These are phyloP conservation scores for Arctopsyche grandis DNA, from an alignment of 1,140 invertebrate species.

Conservation along the genomic window DNA sequence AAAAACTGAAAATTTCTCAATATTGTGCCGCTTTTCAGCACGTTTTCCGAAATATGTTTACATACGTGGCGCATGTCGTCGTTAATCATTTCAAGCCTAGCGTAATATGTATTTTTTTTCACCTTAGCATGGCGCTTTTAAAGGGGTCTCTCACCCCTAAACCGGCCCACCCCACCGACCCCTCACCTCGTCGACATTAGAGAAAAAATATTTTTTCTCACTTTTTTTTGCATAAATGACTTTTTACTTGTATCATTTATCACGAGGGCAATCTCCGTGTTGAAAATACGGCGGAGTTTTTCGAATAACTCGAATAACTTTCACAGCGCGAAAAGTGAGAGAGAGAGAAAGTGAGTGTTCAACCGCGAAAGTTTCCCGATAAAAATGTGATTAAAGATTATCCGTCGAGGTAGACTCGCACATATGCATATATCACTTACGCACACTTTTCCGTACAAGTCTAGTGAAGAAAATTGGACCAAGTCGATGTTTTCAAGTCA, in stretches of 20 bases:
- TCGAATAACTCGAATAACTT: slow-evolving; percentile 36
- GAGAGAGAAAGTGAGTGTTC: slow-evolving; percentile 18
- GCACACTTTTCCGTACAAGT: neutral
- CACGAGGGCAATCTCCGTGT: slow-evolving; percentile 41
- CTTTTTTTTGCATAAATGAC: slow-evolving; percentile 44
- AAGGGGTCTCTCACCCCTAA: slow-evolving; percentile 13
- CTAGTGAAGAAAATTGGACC: neutral
- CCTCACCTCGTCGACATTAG: neutral
- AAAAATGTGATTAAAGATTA: slow-evolving; percentile 40
- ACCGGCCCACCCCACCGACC: neutral
- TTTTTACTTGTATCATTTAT: slow-evolving; percentile 46
- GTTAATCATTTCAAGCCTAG: slow-evolving; percentile 35
- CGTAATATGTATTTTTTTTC: slow-evolving; percentile 28
- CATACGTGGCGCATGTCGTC: slow-evolving; percentile 33
- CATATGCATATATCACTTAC: neutral
- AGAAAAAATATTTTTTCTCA: slow-evolving; percentile 37
- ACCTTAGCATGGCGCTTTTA: slow-evolving; percentile 30
- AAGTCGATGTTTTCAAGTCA: too few species aligned
- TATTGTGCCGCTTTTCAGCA: slow-evolving; percentile 5
- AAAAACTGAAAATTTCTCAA: neutral
- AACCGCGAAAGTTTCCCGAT: slow-evolving; percentile 37
- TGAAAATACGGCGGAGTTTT: slow-evolving; percentile 44
- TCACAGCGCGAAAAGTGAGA: slow-evolving; percentile 16
- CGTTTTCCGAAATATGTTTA: slow-evolving; percentile 33
- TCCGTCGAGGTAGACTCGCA: slow-evolving; percentile 14